Evolutionary conservation across 2,113 vertebrate species (phyloP).

Genomic region (Pelmatolapia mariae): DNA sequence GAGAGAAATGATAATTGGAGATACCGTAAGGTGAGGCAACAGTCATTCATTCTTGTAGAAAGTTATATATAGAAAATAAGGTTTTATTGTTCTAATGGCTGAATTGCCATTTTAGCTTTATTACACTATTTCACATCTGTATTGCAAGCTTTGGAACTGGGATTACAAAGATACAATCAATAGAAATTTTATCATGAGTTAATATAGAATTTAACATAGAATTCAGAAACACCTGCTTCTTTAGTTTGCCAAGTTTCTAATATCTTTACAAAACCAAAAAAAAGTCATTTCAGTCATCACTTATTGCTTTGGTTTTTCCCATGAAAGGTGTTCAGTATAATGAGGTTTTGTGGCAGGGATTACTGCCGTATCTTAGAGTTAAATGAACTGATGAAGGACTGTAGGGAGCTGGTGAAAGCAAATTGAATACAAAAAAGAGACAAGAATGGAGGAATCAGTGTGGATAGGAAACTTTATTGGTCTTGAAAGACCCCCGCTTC

Average conservation of each 20-base stretch:
- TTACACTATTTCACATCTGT: neutral
- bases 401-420: neutral
- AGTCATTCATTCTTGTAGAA: neutral
- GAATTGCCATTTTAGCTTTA: neutral
- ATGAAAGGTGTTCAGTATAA: neutral
- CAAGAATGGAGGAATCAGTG: neutral
- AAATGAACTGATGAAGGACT: conserved; percentile 14
- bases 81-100: neutral
- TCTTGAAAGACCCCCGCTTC: neutral
- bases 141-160: neutral
- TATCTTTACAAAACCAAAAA: neutral
- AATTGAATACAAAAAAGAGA: neutral
- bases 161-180: neutral
- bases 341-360: conserved; percentile 14
- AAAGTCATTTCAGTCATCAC: neutral
- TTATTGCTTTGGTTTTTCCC: neutral
- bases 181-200: neutral
- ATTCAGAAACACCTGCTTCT: neutral
- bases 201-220: neutral
- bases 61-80: neutral
- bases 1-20: neutral
- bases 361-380: conserved; percentile 7
- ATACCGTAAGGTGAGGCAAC: neutral
- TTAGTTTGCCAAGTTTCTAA: neutral
- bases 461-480: neutral